A percentile compares a stretch with the other conserved stretches of the same genome.
Evolutionary conservation across 2,888 invertebrate genomes (phyloP).

Genomic region (Drosophila hamatofila): DNA sequence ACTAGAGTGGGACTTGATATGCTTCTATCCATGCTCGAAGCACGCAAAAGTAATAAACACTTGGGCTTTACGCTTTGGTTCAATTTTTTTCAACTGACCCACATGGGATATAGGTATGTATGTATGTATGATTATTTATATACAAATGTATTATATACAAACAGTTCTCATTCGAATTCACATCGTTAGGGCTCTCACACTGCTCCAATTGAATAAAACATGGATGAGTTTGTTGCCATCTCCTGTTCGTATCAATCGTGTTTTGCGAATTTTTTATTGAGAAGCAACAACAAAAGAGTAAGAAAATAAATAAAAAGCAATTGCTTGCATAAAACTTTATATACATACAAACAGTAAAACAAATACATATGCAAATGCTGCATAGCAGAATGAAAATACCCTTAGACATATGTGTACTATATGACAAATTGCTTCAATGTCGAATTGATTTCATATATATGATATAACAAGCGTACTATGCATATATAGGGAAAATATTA

Average conservation of each 20-base stretch:
- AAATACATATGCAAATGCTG: slow-evolving; percentile 33
- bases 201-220: slow-evolving; percentile 36
- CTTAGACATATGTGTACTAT: neutral
- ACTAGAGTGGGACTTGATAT: neutral
- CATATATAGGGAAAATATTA: neutral
- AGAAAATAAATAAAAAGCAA: slow-evolving; percentile 37
- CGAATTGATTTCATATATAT: slow-evolving; percentile 8
- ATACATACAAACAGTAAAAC: slow-evolving; percentile 1
- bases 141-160: neutral
- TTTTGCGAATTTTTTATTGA: slow-evolving; percentile 11
- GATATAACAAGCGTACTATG: neutral
- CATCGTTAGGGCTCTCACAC: slow-evolving; percentile 22
- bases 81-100: slow-evolving; percentile 18
- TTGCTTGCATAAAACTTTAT: slow-evolving; percentile 34
- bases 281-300: slow-evolving; percentile 6
- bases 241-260: neutral
- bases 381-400: neutral
- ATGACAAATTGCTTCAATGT: neutral
- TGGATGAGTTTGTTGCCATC: slow-evolving; percentile 9
- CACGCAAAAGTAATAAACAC: neutral
- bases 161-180: slow-evolving; percentile 12
- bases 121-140: neutral
- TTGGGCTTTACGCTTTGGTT: neutral
- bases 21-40: neutral
- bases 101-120: neutral